Conservation (phyloP, 2,797 vertebrate species). For the Dendrocincla tyrannina region DNA sequence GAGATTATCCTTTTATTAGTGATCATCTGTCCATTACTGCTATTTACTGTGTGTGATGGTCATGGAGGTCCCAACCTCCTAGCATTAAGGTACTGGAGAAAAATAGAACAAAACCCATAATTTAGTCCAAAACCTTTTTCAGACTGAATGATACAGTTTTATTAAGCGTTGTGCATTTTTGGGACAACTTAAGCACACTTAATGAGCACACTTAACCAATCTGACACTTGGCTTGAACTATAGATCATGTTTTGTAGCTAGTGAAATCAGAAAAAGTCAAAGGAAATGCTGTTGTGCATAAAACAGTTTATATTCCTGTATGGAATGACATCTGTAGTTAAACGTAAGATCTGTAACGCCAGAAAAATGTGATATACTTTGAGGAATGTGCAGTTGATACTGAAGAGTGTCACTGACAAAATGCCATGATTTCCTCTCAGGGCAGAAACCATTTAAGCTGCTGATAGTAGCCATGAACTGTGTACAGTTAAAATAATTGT, state of each 20-base stretch:
- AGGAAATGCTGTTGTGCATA: background rate
- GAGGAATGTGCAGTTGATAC: background rate
- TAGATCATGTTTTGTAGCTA: background rate
- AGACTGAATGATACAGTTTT: background rate
- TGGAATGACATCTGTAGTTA: background rate
- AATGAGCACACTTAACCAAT: background rate
- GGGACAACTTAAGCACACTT: background rate
- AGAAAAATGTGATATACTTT: background rate
- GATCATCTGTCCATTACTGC: background rate
- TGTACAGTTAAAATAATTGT: background rate
- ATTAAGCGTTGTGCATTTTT: background rate
- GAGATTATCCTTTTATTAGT: background rate
- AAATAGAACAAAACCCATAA: background rate
- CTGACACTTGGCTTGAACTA: background rate
- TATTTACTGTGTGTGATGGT: background rate
- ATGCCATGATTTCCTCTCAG: background rate
- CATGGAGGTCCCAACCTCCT: background rate
- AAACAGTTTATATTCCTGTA: background rate
- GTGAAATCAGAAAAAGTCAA: background rate
- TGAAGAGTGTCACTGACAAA: background rate
- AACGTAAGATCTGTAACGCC: background rate
- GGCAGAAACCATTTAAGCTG: background rate
- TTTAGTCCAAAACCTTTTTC: background rate
- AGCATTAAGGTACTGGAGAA: background rate
- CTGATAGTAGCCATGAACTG: background rate